Conservation (phyloP, 2,888 invertebrate genomes). For the Hypolimnas misippus region DNA sequence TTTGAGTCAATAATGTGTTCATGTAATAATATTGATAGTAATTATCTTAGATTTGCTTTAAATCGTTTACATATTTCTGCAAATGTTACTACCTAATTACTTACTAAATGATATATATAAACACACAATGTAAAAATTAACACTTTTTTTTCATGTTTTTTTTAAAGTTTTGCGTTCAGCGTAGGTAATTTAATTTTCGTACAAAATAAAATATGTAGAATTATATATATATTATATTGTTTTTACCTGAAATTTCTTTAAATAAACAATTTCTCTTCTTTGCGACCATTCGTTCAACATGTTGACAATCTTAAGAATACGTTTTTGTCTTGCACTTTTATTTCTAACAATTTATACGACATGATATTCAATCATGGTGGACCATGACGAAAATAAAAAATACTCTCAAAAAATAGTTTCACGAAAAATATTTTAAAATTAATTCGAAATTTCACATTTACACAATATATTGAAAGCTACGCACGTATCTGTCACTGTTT, state of each 20-base stretch:
- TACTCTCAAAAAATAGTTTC: conserved; percentile 80
- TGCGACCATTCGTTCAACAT: conserved; percentile 82
- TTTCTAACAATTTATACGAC: conserved; percentile 70
- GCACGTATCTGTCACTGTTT: conserved; percentile 54
- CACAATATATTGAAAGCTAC: conserved; percentile 62
- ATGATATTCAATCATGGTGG: conserved; percentile 79
- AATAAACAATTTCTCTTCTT: conserved; percentile 66
- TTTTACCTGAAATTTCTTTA: conserved; percentile 71
- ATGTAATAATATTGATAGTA: too few species aligned
- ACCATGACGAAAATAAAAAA: conserved; percentile 76
- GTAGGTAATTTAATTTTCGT: too few species aligned
- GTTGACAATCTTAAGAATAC: conserved; percentile 64
- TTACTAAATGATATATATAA: too few species aligned
- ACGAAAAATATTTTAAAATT: conserved; percentile 79
- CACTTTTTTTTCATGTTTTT: too few species aligned
- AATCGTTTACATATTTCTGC: too few species aligned
- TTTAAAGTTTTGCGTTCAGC: too few species aligned
- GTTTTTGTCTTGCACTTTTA: conserved; percentile 55
- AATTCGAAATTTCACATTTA: conserved; percentile 75
- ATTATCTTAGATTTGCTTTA: too few species aligned
- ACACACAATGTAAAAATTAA: too few species aligned
- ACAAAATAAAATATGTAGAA: too few species aligned
- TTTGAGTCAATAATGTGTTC: too few species aligned
- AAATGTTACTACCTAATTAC: too few species aligned
- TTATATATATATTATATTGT: not conserved